A percentile compares a stretch with the other conserved stretches of the same genome.
Conservation (phyloP, 2,113 vertebrate species). For the Solea senegalensis region DNA sequence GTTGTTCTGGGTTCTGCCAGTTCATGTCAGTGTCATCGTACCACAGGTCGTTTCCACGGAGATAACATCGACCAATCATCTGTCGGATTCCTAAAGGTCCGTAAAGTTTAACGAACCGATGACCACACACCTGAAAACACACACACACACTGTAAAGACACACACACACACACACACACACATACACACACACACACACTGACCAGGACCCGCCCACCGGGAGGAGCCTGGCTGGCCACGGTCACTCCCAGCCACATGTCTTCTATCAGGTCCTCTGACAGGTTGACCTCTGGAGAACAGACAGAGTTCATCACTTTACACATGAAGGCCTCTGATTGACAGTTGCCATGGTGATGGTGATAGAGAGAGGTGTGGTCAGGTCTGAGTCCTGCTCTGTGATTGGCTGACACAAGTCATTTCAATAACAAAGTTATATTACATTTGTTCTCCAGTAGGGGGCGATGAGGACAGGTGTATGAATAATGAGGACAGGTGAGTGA, state of each 20-base stretch:
- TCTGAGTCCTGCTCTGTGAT: background rate
- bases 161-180: background rate
- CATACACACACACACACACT: conserved; percentile 63
- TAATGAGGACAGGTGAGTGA: no score
- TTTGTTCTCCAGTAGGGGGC: no score
- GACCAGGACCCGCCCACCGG: conserved; percentile 87
- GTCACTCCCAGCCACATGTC: conserved; percentile 96
- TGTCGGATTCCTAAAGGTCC: conserved; percentile 79
- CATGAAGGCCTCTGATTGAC: background rate
- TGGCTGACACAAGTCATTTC: background rate
- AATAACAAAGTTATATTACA: background rate
- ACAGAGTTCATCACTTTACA: background rate
- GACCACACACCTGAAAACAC: conserved; percentile 70
- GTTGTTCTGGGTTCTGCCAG: conserved; percentile 71
- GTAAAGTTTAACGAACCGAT: conserved; percentile 79
- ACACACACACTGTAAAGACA: no score
- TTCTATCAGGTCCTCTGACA: conserved; percentile 80
- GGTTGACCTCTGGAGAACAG: conserved; percentile 34
- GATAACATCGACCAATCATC: conserved; percentile 91
- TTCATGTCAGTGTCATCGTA: conserved; percentile 59
- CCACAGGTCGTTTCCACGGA: conserved; percentile 85
- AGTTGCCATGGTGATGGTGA: conserved; percentile 2
- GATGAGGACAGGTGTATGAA: no score
- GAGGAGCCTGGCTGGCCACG: conserved; percentile 86
- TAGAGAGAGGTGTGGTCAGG: conserved; percentile 38